A percentile compares a stretch with the other conserved stretches of the same genome.
Evolutionary conservation across 2,888 invertebrate species (phyloP).

Genomic region (Idaea aversata): DNA sequence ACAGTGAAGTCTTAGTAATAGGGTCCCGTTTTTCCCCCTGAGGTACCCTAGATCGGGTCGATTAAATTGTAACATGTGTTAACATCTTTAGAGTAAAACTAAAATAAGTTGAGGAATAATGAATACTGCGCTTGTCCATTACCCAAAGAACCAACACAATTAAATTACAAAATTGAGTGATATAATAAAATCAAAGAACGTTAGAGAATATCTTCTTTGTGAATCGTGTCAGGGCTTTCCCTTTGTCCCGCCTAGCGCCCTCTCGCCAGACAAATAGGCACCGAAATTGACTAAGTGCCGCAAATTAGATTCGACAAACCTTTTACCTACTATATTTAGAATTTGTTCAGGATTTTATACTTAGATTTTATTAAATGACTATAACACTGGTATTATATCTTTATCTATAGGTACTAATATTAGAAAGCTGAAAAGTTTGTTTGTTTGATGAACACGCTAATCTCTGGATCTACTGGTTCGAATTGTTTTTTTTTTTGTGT

Average conservation of each 20-base stretch:
- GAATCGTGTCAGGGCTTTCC: background rate
- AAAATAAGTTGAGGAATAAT: no score
- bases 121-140: background rate
- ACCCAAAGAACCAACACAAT: background rate
- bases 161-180: background rate
- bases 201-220: background rate
- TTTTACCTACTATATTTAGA: constrained; percentile 1
- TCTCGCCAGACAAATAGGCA: background rate
- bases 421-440: background rate
- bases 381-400: background rate
- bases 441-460: no score
- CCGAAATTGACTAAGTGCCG: background rate
- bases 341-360: background rate
- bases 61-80: no score
- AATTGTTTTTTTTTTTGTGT: no score
- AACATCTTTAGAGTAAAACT: no score
- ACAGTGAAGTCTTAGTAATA: no score
- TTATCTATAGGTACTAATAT: background rate
- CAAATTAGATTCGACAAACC: constrained; percentile 1
- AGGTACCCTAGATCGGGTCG: no score
- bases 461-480: no score
- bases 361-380: background rate
- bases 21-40: no score
- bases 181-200: background rate
- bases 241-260: background rate